Base-by-base conservation (phyloP, 2,113 vertebrate genomes). In the Mobula hypostoma region DNA sequence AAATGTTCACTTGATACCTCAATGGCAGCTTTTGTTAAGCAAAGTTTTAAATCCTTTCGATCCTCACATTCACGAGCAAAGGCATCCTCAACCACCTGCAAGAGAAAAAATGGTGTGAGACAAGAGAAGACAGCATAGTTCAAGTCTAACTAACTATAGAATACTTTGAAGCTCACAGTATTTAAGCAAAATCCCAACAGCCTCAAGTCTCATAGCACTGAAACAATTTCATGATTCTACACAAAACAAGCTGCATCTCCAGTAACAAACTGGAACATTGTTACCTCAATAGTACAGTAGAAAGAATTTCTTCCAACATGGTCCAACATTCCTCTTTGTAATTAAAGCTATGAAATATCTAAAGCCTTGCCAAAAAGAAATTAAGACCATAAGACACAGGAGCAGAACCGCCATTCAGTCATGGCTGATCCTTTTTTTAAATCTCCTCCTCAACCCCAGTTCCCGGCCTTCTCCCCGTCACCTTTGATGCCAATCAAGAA, bases 31-130 rank as follows among this genome's bases (percentile, higher is more conserved):
- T 74, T 72, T 74, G 91, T 70, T 48, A 93, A 93, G 70, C 91
- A 93, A 0, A 74, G 68, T 76, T 74, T 93, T 70, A 93, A 74
- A 40, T 93, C 70, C 91, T 93, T 93, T 24, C 70, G 68, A 56
- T 93, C 91, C 36, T 93, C 68, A 93, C 91, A 93, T 93, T 93
- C 91, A 56, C 9, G 68, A 93, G 68, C 36, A 56, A 93, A 76
- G 68, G 29, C 5, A 40, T 93, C 48, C 36, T 93, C 68, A 74
- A 93, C 68, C 68, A 76, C 70, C 91, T 93, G 91, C 24, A 29
- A 21, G 40, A 48, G 14, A 74, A 93, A 32, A 90, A n/a, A 87
- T 0, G 7, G 48, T 11, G 58, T 88, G 85, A 90, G 85, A 32
- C 29, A 90, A 66, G 15, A 6, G 14, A 61, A 88, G 61, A 66